Evolutionary conservation across 2,797 vertebrate species (phyloP).

Genomic region (Gymnoscopelus braueri): DNA sequence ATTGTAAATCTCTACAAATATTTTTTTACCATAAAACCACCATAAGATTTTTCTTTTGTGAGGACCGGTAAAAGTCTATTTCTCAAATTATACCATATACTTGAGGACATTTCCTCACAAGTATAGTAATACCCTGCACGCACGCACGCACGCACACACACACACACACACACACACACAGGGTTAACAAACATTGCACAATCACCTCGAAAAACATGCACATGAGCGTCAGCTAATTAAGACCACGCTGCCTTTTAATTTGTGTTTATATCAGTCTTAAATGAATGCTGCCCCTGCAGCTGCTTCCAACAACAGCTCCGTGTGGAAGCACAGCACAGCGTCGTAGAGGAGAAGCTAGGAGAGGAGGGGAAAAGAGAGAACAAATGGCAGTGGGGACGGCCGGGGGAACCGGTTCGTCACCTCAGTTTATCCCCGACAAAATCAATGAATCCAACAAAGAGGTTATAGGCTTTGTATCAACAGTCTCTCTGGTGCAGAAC

Average conservation of each 20-base stretch:
- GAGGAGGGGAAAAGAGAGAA: slow-evolving; percentile 1
- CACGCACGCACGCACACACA: slow-evolving; percentile 9
- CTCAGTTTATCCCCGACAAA: no score
- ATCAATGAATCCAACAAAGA: no score
- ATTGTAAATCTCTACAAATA: no score
- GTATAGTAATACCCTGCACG: background rate
- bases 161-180: slow-evolving; percentile 35
- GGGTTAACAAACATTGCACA: slow-evolving; percentile 71
- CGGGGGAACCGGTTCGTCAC: background rate
- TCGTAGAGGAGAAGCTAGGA: no score
- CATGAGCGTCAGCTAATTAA: slow-evolving; percentile 66
- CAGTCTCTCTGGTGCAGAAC: no score
- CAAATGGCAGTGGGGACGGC: slow-evolving; percentile 3
- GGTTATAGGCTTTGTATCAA: no score
- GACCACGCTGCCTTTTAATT: slow-evolving; percentile 74
- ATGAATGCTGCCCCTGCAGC: slow-evolving; percentile 60
- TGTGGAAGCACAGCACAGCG: slow-evolving; percentile 15
- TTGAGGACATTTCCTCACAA: no score
- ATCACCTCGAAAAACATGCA: slow-evolving; percentile 58
- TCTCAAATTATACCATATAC: no score
- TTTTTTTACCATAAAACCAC: no score
- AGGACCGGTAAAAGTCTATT: no score
- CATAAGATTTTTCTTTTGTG: no score
- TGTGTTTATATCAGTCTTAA: slow-evolving; percentile 71
- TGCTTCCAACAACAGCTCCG: slow-evolving; percentile 56